Evolutionary conservation across 2,888 invertebrate species (phyloP).

Genomic region (Epinotia demarniana): DNA sequence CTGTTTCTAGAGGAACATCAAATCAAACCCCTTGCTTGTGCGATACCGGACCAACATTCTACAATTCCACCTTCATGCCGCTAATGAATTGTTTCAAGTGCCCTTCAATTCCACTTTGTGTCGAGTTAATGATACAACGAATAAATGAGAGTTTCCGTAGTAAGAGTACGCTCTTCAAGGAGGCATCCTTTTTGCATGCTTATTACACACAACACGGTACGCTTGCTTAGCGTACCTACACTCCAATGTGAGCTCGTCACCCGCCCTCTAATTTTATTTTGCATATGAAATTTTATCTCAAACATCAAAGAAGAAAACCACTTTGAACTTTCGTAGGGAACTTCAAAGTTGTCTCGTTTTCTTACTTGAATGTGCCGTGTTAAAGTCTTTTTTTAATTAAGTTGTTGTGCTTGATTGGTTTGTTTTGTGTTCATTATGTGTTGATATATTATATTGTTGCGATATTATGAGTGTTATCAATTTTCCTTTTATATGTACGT

Average conservation of each 20-base stretch:
- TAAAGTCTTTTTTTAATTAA: slow-evolving; percentile 35
- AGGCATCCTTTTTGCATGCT: slow-evolving; percentile 64
- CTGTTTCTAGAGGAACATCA: too few relatives aligned
- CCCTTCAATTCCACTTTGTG: too few relatives aligned
- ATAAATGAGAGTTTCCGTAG: slow-evolving; percentile 30
- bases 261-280: slow-evolving; percentile 70
- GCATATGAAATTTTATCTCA: slow-evolving; percentile 71
- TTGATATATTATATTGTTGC: too few relatives aligned
- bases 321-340: slow-evolving; percentile 59
- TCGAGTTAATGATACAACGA: too few relatives aligned
- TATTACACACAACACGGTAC: slow-evolving; percentile 68
- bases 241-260: slow-evolving; percentile 49
- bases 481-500: background rate
- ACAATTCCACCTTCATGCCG: too few relatives aligned
- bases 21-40: too few relatives aligned
- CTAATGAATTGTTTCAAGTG: too few relatives aligned
- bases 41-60: too few relatives aligned
- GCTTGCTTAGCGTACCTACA: slow-evolving; percentile 57
- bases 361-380: slow-evolving; percentile 53
- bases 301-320: slow-evolving; percentile 65
- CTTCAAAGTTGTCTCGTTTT: slow-evolving; percentile 54
- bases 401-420: slow-evolving; percentile 5
- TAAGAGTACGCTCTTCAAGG: slow-evolving; percentile 51
- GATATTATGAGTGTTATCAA: background rate
- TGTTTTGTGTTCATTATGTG: background rate